These are phyloP conservation scores for Parapsyche elsis DNA, from an alignment of 1,140 invertebrate species.

Conservation along the genomic window DNA sequence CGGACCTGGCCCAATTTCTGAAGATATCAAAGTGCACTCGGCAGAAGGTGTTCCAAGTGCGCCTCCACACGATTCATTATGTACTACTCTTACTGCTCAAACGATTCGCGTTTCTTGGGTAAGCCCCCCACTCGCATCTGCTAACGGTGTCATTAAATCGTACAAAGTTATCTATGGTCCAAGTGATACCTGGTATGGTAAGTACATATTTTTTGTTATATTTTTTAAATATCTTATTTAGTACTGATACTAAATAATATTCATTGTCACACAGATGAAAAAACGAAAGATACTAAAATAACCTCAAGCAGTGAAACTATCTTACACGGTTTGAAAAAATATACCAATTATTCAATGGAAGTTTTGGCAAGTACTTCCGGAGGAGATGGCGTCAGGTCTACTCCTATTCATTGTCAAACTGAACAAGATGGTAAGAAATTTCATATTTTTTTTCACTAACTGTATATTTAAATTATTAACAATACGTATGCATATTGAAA, in stretches of 20 bases:
- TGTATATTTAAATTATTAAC: background rate
- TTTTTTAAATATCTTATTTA: background rate
- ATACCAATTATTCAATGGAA: slow-evolving; percentile 97
- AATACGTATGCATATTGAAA: no score
- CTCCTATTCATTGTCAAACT: slow-evolving; percentile 92
- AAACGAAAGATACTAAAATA: slow-evolving; percentile 90
- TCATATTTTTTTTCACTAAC: slow-evolving; percentile 1
- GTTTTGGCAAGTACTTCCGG: slow-evolving; percentile 94
- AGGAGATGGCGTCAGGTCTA: slow-evolving; percentile 93
- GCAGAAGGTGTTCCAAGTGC: slow-evolving; percentile 94
- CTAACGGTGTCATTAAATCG: slow-evolving; percentile 95
- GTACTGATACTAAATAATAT: no score
- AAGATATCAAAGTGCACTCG: slow-evolving; percentile 89
- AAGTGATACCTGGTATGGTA: slow-evolving; percentile 90
- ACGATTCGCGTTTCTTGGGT: slow-evolving; percentile 94
- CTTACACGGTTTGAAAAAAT: slow-evolving; percentile 91
- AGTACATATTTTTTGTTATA: slow-evolving; percentile 61
- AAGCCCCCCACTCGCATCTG: slow-evolving; percentile 86
- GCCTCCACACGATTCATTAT: slow-evolving; percentile 90
- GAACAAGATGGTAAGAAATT: slow-evolving; percentile 87
- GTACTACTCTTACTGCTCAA: slow-evolving; percentile 91
- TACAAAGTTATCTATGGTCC: slow-evolving; percentile 97
- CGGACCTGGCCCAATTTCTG: slow-evolving; percentile 90
- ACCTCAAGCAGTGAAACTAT: slow-evolving; percentile 93
- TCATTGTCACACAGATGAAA: slow-evolving; percentile 76